Evolutionary conservation across 2,888 invertebrate species (phyloP), one percentile per base, ranked within the genome.

Genomic region (Orgyia antiqua): DNA sequence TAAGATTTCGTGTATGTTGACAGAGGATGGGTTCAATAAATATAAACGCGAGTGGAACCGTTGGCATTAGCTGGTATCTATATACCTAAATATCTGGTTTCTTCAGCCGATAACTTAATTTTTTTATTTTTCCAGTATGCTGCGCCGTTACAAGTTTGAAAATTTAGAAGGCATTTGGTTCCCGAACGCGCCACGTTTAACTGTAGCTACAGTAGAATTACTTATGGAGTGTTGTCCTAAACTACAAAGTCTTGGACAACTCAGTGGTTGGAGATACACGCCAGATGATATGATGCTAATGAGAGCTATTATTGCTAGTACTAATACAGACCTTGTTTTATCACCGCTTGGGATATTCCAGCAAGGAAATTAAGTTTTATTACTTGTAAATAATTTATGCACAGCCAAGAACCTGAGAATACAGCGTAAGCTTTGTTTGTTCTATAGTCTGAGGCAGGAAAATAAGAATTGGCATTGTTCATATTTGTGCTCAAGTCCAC

Each of bases 101-200:
- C n/a, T n/a, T n/a, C n/a, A n/a, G n/a, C n/a, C n/a, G n/a, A n/a
- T n/a, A n/a, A n/a, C n/a, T n/a, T n/a, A n/a, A n/a, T n/a, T n/a
- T n/a, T n/a, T n/a, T n/a, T n/a, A n/a, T n/a, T n/a, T n/a, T 77
- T 88, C 49, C 74, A 90, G 92, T 58, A 86, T 92, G 62, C 86
- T 92, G 43, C 89, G 89, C 10, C 89, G 91, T 28, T 84, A 90
- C 61, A 89, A 90, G 46, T 90, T 92, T 53, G 75, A 86, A 17
- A 69, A 87, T 37, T 72, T 92, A 23, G 92, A 92, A 74, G 89
- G 90, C 36, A 75, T 92, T 33, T 91, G 92, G 91, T 90, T 92
- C 46, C 91, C 91, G 1, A 87, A 89, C 54, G 92, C 92, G 0
- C 89, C 89, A 5, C 88, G 89, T 27, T 72, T 92, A 13, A 90